These are phyloP conservation scores for Silurus meridionalis DNA, from an alignment of 2,113 vertebrate genomes.

Conservation along the genomic window DNA sequence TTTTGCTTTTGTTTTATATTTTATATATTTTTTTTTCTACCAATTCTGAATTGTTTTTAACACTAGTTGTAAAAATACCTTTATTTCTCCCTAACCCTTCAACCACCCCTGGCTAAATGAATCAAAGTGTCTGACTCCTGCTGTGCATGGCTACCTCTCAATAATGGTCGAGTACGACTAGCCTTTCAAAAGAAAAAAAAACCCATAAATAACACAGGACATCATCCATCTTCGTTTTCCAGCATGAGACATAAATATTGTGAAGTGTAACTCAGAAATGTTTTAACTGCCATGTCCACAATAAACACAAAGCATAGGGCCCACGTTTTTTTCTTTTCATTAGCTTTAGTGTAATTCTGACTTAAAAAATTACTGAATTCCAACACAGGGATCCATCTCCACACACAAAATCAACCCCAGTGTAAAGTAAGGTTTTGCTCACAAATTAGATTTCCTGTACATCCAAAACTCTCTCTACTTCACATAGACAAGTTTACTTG, in stretches of 20 bases:
- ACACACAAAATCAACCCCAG: neutral
- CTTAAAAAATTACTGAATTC: neutral
- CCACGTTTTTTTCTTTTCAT: slow-evolving; percentile 16
- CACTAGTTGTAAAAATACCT: slow-evolving; percentile 70
- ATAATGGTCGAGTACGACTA: slow-evolving; percentile 43
- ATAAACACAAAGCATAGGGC: neutral
- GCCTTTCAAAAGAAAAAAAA: neutral
- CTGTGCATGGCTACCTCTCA: slow-evolving; percentile 59
- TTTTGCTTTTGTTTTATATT: neutral
- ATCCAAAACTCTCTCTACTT: slow-evolving; percentile 40
- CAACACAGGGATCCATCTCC: neutral
- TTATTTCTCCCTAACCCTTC: slow-evolving; percentile 32
- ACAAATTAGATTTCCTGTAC: slow-evolving; percentile 26
- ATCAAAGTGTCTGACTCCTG: slow-evolving; percentile 73
- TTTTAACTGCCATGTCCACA: slow-evolving; percentile 9
- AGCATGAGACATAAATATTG: slow-evolving; percentile 4
- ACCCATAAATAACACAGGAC: slow-evolving; percentile 1
- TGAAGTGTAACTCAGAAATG: slow-evolving; percentile 13
- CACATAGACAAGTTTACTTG: slow-evolving; percentile 69
- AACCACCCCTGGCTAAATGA: slow-evolving; percentile 62
- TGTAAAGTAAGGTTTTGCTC: neutral
- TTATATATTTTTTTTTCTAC: slow-evolving; percentile 57
- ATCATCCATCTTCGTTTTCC: slow-evolving; percentile 21
- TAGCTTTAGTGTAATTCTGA: slow-evolving; percentile 15
- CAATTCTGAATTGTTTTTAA: slow-evolving; percentile 58